Conservation (phyloP, 2,797 vertebrate species). For the Psittacula echo region DNA sequence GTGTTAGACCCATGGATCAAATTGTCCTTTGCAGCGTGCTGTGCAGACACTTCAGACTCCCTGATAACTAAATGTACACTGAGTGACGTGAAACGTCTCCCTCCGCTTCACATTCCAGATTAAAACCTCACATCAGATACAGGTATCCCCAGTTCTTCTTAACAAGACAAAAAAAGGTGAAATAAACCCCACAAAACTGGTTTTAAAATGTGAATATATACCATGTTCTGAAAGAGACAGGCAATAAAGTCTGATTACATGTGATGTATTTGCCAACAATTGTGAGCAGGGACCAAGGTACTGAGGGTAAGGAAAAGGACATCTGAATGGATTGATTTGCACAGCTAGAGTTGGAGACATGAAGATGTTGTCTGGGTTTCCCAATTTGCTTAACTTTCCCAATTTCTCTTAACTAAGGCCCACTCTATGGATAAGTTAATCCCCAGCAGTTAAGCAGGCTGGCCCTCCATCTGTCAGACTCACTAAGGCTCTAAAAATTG, state of each 20-base stretch:
- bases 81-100: not conserved
- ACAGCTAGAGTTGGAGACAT: not conserved
- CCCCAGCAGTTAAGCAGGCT: not conserved
- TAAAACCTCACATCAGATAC: not conserved
- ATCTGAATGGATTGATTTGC: not conserved
- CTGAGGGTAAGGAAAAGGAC: not conserved
- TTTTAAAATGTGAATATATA: not conserved
- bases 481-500: not conserved
- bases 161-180: rapidly evolving
- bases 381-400: not conserved
- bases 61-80: not conserved
- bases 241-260: not conserved
- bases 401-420: not conserved
- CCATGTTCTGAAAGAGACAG: not conserved
- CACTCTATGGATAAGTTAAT: not conserved
- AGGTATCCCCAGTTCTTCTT: not conserved
- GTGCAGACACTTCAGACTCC: not conserved
- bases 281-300: not conserved
- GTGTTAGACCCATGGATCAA: not conserved
- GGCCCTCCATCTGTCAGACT: not conserved
- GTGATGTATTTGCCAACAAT: not conserved
- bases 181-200: not conserved
- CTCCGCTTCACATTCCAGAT: not conserved
- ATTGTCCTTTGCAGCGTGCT: not conserved
- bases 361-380: not conserved